Base-by-base conservation (phyloP, 2,113 vertebrate genomes). In the Cairina moschata region DNA sequence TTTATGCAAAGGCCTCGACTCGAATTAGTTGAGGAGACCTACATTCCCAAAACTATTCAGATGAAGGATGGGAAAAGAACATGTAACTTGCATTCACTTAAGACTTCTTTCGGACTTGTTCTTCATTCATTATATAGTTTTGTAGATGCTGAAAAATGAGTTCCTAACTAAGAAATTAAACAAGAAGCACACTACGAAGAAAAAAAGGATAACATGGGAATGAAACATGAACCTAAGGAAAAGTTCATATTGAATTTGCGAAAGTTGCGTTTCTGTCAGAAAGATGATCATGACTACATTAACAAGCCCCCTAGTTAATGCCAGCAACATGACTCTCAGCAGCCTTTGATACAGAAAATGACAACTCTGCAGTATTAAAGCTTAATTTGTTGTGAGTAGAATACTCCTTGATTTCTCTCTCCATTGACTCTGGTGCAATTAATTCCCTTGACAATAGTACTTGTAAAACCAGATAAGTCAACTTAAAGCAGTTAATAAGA, bases 191-290 rank as follows among this genome's bases (percentile, higher is more conserved):
- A 21, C 9, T 7, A 46, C 66, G 60, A 83, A 55, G 80, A 82
- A 86, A 93, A 95, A 55, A 77, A 94, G 82, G 50, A 66, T 29
- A 80, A 22, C 63, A 79, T 63, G 72, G 40, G 40, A 95, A 88
- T 59, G 75, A 95, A 85, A 86, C 32, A 83, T 73, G 91, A 93
- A 90, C 68, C 72, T 72, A 91, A 83, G 85, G 79, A 96, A 97
- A 91, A 96, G n/a, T 88, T 94, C 82, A 6, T 85, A 85, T 63
- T 18, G 11, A 62, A 17, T 90, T 93, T 90, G 94, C 50, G 6
- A 73, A 93, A 96, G 90, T 42, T 42, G 79, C 90, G 85, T 72
- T 74, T 88, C 88, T 93, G 90, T 90, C 94, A 93, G 89, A 83
- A 85, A 67, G 84, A 95, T 88, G 79, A 83, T 74, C 74, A 8